A percentile compares a stretch with the other conserved stretches of the same genome.
phyloP scores from a whole-genome alignment of 1,140 invertebrate genomes.

The Hyles euphorbiae region DNA sequence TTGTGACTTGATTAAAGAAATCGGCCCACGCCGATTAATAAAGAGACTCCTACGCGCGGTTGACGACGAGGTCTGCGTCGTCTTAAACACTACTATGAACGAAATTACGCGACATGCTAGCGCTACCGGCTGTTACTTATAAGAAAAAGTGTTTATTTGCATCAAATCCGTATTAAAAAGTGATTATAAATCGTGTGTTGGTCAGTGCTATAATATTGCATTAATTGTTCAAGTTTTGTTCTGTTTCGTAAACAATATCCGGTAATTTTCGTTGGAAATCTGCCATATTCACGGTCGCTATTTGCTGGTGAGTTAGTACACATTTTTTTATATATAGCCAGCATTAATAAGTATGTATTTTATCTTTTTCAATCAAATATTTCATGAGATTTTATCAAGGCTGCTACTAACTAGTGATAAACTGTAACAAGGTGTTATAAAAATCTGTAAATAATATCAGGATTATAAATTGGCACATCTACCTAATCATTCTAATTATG shows the following conservation, averaged over 20 bases:
- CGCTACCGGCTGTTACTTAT: conserved; percentile 18
- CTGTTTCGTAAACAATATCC: conserved; percentile 33
- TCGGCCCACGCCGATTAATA: conserved; percentile 63
- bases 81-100: conserved; percentile 37
- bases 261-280: conserved; percentile 25
- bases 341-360: no score
- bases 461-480: no score
- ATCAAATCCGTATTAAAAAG: no score
- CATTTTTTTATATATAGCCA: no score
- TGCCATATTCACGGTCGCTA: conserved; percentile 13
- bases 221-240: conserved; percentile 8
- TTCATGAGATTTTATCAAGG: no score
- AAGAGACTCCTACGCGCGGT: conserved; percentile 60
- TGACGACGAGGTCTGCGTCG: conserved; percentile 40
- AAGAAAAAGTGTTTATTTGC: conserved; percentile 24
- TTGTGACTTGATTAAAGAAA: conserved; percentile 41
- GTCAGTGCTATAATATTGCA: conserved; percentile 6
- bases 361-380: no score
- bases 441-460: no score
- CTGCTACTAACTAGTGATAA: no score
- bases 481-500: no score
- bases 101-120: conserved; percentile 37
- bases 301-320: neutral
- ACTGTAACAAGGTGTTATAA: no score
- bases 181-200: conserved; percentile 8